These are phyloP conservation scores for Mus caroli DNA, from an alignment of 2,797 vertebrate species.

Conservation along the genomic window DNA sequence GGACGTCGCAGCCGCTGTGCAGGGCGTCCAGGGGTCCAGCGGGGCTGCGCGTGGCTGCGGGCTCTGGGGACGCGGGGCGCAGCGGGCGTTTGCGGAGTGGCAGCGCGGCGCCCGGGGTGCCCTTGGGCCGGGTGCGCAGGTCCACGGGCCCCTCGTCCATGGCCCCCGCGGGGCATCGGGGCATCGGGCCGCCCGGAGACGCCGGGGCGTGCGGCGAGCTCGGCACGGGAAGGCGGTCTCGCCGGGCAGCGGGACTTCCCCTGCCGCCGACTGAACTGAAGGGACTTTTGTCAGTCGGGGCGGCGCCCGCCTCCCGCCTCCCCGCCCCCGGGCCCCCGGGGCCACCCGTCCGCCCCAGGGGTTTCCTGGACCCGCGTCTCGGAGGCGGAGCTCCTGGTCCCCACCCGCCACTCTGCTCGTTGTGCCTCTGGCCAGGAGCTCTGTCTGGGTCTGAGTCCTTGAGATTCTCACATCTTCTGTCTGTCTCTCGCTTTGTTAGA, in stretches of 20 bases:
- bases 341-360: constrained; percentile 79
- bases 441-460: not conserved
- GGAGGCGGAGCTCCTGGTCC: not conserved
- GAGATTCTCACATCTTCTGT: not conserved
- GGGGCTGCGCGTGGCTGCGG: constrained; percentile 68
- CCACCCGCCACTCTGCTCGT: not conserved
- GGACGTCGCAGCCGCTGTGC: constrained; percentile 33
- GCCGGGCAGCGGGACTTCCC: constrained; percentile 85
- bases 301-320: constrained; percentile 78
- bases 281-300: constrained; percentile 86
- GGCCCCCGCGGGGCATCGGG: constrained; percentile 83
- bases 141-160: constrained; percentile 87
- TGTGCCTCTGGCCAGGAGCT: not conserved
- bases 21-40: constrained; percentile 44
- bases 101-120: constrained; percentile 70
- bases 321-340: constrained; percentile 74
- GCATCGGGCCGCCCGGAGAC: constrained; percentile 69
- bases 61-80: constrained; percentile 66
- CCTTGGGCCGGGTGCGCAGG: constrained; percentile 84
- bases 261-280: constrained; percentile 80
- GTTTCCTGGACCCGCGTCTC: constrained; percentile 75
- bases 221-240: constrained; percentile 61
- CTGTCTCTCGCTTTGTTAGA: not conserved
- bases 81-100: constrained; percentile 85
- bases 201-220: constrained; percentile 61